These are phyloP conservation scores for Tragelaphus strepsiceros DNA, from an alignment of 2,113 vertebrate species.

Conservation along the genomic window DNA sequence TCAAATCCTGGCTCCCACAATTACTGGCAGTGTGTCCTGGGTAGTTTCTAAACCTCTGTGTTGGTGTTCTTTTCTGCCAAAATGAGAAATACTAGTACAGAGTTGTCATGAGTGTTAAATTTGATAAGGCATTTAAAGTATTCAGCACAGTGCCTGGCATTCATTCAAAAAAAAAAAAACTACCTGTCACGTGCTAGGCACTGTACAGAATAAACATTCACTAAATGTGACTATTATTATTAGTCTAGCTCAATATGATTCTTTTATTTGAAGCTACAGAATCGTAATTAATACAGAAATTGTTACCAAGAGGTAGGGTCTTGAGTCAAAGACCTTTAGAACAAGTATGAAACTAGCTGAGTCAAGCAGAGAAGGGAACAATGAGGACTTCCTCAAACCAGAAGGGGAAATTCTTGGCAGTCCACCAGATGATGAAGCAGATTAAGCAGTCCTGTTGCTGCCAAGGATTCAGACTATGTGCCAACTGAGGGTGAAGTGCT, in stretches of 20 bases:
- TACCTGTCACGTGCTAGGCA: not conserved
- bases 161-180: not conserved
- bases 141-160: not conserved
- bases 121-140: conserved; percentile 7
- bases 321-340: not conserved
- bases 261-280: not conserved
- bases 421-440: not conserved
- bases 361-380: not conserved
- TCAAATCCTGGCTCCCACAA: not conserved
- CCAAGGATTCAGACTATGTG: not conserved
- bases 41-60: not conserved
- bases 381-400: not conserved
- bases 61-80: not conserved
- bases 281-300: not conserved
- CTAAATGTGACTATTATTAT: not conserved
- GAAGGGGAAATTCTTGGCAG: not conserved
- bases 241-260: not conserved
- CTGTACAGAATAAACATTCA: not conserved
- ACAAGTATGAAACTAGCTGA: not conserved
- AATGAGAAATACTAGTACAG: not conserved
- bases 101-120: not conserved
- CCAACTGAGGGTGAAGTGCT: not conserved
- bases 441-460: not conserved
- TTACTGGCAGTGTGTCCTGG: not conserved
- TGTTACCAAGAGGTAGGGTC: not conserved